Base-by-base conservation (phyloP, 1,140 invertebrate genomes). In the Apis mellifera region DNA sequence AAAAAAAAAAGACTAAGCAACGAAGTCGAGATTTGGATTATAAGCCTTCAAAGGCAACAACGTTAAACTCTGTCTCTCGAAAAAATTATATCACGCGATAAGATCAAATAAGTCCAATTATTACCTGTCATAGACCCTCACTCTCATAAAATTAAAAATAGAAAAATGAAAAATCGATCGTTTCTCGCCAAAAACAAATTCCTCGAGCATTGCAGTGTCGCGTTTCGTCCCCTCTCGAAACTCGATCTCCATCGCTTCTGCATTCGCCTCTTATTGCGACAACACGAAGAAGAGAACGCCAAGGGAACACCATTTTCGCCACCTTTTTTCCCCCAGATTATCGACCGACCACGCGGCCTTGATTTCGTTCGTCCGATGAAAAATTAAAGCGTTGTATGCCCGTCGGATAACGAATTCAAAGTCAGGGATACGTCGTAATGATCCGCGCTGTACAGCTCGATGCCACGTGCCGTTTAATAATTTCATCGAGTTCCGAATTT, bases 261-360 rank as follows among this genome's bases (percentile, higher is more conserved):
- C 4, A 42, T 3, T n/a, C n/a, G n/a, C 32, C 32, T 32, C 32
- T 32, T 32, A 32, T 32, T 32, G 32, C 32, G 26, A 42, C 32
- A 42, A 42, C 55, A 5, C 52, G 19, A 32, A 32, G 19, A 32
- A 32, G 19, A 2, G 9, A 8, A 64, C 54, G 59, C 62, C 70
- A 62, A 65, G 12, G 23, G 2, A 26, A 50, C 59, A 48, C 5
- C n/a, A 76, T 80, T 26, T 79, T 66, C 42, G 55, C 78, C 26
- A 23, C 69, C 70, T 81, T 86, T 82, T 86, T 87, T n/a, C n/a
- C n/a, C n/a, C 86, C 76, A 83, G 68, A 81, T 86, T 89, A 90
- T 90, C 88, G 89, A 90, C 74, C 75, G 52, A 9, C n/a, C n/a
- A 23, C 60, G n/a, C 60, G 90, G 75, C 89, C 90, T 90, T 90